Conservation (phyloP, 2,797 vertebrate genomes). For the Sebastes diaconus region DNA sequence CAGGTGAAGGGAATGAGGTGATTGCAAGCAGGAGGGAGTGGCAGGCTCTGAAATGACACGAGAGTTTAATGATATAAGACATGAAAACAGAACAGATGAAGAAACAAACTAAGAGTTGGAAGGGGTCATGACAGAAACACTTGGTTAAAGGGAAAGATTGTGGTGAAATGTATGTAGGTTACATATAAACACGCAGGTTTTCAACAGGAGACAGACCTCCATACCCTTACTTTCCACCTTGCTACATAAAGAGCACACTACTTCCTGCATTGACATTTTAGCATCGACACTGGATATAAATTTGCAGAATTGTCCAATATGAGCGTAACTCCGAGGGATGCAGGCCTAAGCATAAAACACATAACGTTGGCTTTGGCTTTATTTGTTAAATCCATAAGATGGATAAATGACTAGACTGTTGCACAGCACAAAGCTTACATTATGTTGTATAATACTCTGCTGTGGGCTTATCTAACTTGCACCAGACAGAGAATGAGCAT, state of each 20-base stretch:
- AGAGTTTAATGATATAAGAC: no score
- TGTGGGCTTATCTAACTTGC: background rate
- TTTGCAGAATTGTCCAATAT: background rate
- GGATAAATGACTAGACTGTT: background rate
- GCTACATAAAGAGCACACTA: background rate
- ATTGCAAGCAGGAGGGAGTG: no score
- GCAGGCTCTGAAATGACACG: no score
- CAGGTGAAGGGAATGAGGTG: no score
- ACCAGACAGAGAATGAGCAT: slow-evolving; percentile 16
- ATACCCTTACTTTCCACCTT: background rate
- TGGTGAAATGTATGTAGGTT: background rate
- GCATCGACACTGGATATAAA: background rate
- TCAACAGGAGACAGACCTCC: background rate
- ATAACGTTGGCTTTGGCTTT: slow-evolving; percentile 2
- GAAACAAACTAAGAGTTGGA: no score
- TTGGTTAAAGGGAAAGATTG: background rate
- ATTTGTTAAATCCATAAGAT: slow-evolving; percentile 8
- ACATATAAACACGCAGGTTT: background rate
- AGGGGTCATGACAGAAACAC: background rate
- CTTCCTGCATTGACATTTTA: background rate
- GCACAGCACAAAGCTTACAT: background rate
- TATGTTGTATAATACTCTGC: slow-evolving; percentile 3
- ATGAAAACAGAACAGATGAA: no score
- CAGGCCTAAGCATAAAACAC: background rate
- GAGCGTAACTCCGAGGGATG: background rate